Evolutionary conservation across 2,113 vertebrate genomes (phyloP).

Genomic region (Lates calcarifer): DNA sequence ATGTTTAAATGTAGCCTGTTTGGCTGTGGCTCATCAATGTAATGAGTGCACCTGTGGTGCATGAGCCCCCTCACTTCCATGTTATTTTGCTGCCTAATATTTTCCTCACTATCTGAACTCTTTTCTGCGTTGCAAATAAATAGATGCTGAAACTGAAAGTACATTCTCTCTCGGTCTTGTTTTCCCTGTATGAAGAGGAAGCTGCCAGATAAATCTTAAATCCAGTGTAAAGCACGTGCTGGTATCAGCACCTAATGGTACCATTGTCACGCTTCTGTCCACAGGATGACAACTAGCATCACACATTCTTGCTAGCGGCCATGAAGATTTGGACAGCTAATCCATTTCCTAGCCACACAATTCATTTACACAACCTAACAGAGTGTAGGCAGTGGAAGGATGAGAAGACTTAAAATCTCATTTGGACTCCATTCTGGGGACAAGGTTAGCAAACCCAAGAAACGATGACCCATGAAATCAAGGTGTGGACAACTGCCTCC

Average conservation of each 20-base stretch:
- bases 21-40: not conserved
- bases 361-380: slow-evolving; percentile 26
- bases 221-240: slow-evolving; percentile 10
- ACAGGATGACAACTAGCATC: not conserved
- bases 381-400: slow-evolving; percentile 9
- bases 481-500: slow-evolving; percentile 22
- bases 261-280: slow-evolving; percentile 25
- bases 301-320: slow-evolving; percentile 6
- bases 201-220: slow-evolving; percentile 32
- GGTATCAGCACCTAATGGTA: not conserved
- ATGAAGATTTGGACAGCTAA: slow-evolving; percentile 45
- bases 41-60: no score
- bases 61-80: not conserved
- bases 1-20: not conserved
- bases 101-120: slow-evolving; percentile 11
- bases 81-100: slow-evolving; percentile 10
- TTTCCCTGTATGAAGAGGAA: not conserved
- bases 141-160: slow-evolving; percentile 1
- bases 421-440: slow-evolving; percentile 48
- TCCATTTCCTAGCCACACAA: slow-evolving; percentile 40
- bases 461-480: slow-evolving; percentile 69
- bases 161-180: not conserved
- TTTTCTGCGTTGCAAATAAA: slow-evolving; percentile 1
- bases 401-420: slow-evolving; percentile 48
- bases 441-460: slow-evolving; percentile 45